Base-by-base conservation (phyloP, 2,797 vertebrate species). In the Lithobates sylvaticus region DNA sequence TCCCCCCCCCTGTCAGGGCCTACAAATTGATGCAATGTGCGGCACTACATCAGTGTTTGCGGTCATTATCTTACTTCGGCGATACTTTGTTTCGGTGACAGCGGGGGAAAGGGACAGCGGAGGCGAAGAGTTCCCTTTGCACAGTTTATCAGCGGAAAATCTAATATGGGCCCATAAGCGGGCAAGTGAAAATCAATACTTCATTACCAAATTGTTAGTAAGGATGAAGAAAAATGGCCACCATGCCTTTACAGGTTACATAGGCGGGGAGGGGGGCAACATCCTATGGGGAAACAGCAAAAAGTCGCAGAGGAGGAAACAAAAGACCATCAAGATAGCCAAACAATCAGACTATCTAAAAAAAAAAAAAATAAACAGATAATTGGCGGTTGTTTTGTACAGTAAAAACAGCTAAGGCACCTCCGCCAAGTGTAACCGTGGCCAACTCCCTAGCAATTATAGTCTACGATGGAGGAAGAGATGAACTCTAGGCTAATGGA, bases 171-270 rank as follows among this genome's bases (percentile, higher is more conserved):
- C 97, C 97, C 96, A 97, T 97, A 98, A 97, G 97, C 91, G 96
- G 96, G 93, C 96, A 98, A 98, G 98, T 96, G 96, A 96, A 98
- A 99, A 99, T 99, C 98, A 97, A 99, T 99, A 99, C 97, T 99
- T 99, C 98, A 98, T 99, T 98, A 99, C 97, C 98, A 98, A 98
- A 99, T 98, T 98, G 97, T 98, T 97, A 96, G 97, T 94, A 95
- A 95, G 95, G 96, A 96, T 96, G 97, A 97, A 98, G 97, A 99
- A 96, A 95, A 95, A 98, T 97, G 95, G 96, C 93, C 76, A 93
- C 94, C 94, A 94, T 94, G 95, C 95, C 95, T 95, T 94, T 95
- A 95, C 95, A 94, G 96, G 95, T 96, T 96, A 95, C 91, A 94
- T 79, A 85, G 95, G 94, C 90, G 84, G 98, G 96, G 83, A 95